Evolutionary conservation across 1,140 invertebrate species (phyloP), one percentile per base, ranked within the genome.

Genomic region (Drosophila kurseongensis): DNA sequence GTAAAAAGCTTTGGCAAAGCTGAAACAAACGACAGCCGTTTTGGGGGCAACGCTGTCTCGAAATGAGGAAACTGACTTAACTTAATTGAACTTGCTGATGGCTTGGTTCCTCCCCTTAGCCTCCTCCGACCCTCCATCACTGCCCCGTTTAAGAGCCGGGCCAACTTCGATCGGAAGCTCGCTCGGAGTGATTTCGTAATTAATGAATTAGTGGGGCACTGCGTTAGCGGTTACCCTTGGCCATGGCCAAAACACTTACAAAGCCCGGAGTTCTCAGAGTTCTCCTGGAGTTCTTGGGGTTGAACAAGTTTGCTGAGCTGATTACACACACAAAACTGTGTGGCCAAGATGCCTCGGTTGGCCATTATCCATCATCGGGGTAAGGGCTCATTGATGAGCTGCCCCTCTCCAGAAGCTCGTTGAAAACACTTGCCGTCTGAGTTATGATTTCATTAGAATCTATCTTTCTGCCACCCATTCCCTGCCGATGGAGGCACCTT

Each of bases 1-100:
- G 84, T 89, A 88, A 89, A 89, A 89, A 89, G 80, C 80, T 80
- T 68, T 62, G 63, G 29, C 77, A 72, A 72, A 72, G 69, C 85
- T 89, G 84, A 89, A 89, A 89, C 84, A 89, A 89, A 89, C 80
- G 84, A 84, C 84, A 89, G 88, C 85, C 88, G 79, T 76, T 80
- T 36, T 48, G 50, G 42, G 54, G 60, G 47, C 59, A 74, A 73
- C 48, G 63, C 47, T 52, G 78, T 62, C 76, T 74, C 73, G 65
- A 84, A 84, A 89, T 89, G 84, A 89, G 84, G 76, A 83, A 89
- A 89, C 84, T 89, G 84, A 89, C 84, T 89, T 89, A 89, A 89
- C 85, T 89, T 89, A 89, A 89, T 89, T 89, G 84, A 89, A 89
- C 84, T 89, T 89, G 84, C 80, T 67, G 75, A 68, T 83, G 80